Percentiles rank a stretch among this genome's conserved stretches.
phyloP scores from a whole-genome alignment of 2,888 invertebrate species.

The Yponomeuta plumbellus region DNA sequence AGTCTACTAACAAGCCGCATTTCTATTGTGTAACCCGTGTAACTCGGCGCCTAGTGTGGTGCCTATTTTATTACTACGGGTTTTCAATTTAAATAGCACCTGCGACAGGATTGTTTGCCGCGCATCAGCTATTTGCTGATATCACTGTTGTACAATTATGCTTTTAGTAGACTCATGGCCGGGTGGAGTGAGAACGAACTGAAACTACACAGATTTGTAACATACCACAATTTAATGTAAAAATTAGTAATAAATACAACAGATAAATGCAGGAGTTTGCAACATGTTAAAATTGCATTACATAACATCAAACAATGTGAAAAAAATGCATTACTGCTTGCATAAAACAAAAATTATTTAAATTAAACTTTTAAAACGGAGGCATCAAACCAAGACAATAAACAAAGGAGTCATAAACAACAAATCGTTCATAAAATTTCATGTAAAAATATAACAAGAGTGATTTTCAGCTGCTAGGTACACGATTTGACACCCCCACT shows the following conservation, averaged over 20 bases:
- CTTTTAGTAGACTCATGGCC: constrained; percentile 32
- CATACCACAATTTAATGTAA: constrained; percentile 85
- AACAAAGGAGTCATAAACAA: constrained; percentile 71
- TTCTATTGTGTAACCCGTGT: too few species aligned
- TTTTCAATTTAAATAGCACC: too few species aligned
- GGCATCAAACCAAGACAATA: constrained; percentile 75
- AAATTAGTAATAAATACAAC: constrained; percentile 83
- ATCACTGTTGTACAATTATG: too few species aligned
- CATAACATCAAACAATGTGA: constrained; percentile 78
- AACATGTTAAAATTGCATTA: constrained; percentile 77
- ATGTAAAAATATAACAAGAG: constrained; percentile 71
- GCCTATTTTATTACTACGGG: too few species aligned
- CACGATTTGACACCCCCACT: constrained; percentile 75
- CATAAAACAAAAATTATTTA: constrained; percentile 74
- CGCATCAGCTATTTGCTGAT: too few species aligned
- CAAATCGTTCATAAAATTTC: constrained; percentile 71
- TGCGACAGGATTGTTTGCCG: too few species aligned
- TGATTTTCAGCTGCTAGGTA: constrained; percentile 57
- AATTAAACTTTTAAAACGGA: constrained; percentile 71
- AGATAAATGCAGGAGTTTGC: constrained; percentile 81
- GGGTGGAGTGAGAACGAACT: constrained; percentile 34
- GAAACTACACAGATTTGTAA: constrained; percentile 77
- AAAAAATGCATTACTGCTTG: constrained; percentile 75
- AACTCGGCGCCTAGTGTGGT: too few species aligned
- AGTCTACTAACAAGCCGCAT: too few species aligned